Evolutionary conservation across 35 echinoderm and acorn worm species (phyloP), one percentile per base, ranked within the genome.

Genomic region (Diadema setosum): DNA sequence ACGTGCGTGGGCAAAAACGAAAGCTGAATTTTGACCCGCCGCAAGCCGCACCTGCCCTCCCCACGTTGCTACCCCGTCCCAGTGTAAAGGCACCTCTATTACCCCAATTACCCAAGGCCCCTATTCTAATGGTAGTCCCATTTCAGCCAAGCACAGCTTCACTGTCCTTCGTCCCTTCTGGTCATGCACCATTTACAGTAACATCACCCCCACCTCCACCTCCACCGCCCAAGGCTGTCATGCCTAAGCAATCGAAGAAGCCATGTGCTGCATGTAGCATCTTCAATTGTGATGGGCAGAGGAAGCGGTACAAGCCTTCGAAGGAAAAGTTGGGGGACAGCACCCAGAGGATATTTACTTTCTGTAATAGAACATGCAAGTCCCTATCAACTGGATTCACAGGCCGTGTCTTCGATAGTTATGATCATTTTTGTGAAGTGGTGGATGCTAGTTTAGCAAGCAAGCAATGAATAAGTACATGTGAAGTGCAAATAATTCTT

Each of bases 191-290:
- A 33, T 90, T 90, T 27, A 89, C 75, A 31, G 39, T 84, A 3
- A 39, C 29, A 65, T 8, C 88, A 3, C 52, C 74, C 43, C 88
- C 88, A 45, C 55, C 88, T 17, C 88, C 81, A 86, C 45, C 81
- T 9, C 81, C 80, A 32, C 12, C 74, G 21, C 56, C 61, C 26
- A 86, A 85, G 56, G 8, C 8, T 31, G 9, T 31, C 18, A 85
- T 70, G 24, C 88, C 88, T 16, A 89, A 89, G 14, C 17, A 18
- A 70, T 91, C 88, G 5, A 85, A 46, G 37, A 91, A 91, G 42
- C 88, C 88, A 25, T 91, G 89, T 57, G 84, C 89, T 75, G 89
- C 89, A 15, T 91, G 89, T 91, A 23, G 85, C 23, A 45, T 80
- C 5, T 48, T 80, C 36, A 37, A 91, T 6, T 91, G 89, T 75